Conservation (phyloP, 2,888 invertebrate genomes). For the Periphyllus acericola region DNA sequence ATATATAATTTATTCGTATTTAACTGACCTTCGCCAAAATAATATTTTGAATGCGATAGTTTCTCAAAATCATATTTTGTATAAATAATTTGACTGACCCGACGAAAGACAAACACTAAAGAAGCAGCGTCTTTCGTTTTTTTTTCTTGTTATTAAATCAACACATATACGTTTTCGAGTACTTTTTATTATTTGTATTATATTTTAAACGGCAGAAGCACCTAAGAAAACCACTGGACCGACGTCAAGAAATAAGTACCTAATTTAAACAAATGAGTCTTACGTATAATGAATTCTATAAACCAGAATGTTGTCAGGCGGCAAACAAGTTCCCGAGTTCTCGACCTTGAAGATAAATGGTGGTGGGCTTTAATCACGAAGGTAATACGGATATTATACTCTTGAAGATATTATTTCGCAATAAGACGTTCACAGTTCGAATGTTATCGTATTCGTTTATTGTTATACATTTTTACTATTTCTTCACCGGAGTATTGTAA, state of each 20-base stretch:
- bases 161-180: neutral
- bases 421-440: neutral
- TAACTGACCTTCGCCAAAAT: too few species aligned
- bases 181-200: neutral
- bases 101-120: too few species aligned
- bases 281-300: neutral
- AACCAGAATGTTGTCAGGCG: neutral
- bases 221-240: neutral
- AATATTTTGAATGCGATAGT: too few species aligned
- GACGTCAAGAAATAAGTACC: neutral
- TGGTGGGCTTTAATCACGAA: neutral
- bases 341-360: constrained; percentile 23
- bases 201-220: neutral
- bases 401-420: constrained; percentile 22
- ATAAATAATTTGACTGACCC: too few species aligned
- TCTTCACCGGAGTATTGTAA: constrained; percentile 10
- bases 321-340: constrained; percentile 9
- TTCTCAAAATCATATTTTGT: too few species aligned
- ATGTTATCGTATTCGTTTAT: constrained; percentile 13
- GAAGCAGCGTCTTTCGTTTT: too few species aligned
- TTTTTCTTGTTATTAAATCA: too few species aligned
- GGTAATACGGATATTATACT: constrained; percentile 41
- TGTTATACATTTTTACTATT: constrained; percentile 11
- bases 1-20: too few species aligned
- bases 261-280: neutral